phyloP scores from a whole-genome alignment of 2,888 invertebrate genomes.

The Trichogramma evanescens region DNA sequence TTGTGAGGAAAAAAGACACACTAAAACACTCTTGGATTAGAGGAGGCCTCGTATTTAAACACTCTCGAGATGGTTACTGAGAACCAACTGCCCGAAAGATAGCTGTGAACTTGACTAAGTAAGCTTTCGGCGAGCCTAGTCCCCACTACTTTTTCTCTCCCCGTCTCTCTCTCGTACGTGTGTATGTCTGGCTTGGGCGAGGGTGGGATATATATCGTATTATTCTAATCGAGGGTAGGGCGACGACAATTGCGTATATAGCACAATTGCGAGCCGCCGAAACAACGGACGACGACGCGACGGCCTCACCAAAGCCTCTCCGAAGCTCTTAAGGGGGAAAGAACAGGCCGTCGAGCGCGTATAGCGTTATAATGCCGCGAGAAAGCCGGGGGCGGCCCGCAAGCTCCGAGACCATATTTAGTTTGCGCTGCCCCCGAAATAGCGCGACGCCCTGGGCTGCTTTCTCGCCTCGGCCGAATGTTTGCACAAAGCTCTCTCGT shows the following conservation, averaged over 20 bases:
- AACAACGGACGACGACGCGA: no score
- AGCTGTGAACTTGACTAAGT: constrained; percentile 46
- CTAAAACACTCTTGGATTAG: constrained; percentile 26
- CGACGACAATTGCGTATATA: no score
- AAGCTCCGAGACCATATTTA: constrained; percentile 47
- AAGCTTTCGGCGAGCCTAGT: constrained; percentile 32
- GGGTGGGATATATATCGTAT: no score
- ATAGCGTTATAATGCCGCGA: constrained; percentile 16
- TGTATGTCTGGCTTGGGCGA: no score
- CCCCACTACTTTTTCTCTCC: neutral
- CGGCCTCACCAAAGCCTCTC: no score
- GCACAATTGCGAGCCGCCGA: no score
- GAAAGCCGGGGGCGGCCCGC: constrained; percentile 38
- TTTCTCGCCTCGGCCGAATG: no score
- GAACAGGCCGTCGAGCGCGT: constrained; percentile 28
- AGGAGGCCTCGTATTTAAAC: constrained; percentile 8
- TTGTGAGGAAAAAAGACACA: constrained; percentile 27
- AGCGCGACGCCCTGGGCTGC: constrained; percentile 26
- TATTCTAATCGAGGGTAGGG: no score
- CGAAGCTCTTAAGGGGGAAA: no score
- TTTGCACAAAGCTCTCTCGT: no score
- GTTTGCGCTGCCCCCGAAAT: constrained; percentile 45
- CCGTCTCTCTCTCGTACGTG: no score
- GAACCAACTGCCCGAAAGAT: constrained; percentile 45
- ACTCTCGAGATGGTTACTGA: constrained; percentile 42